Evolutionary conservation across 2,113 vertebrate genomes (phyloP).

Genomic region (Kryptolebias marmoratus): DNA sequence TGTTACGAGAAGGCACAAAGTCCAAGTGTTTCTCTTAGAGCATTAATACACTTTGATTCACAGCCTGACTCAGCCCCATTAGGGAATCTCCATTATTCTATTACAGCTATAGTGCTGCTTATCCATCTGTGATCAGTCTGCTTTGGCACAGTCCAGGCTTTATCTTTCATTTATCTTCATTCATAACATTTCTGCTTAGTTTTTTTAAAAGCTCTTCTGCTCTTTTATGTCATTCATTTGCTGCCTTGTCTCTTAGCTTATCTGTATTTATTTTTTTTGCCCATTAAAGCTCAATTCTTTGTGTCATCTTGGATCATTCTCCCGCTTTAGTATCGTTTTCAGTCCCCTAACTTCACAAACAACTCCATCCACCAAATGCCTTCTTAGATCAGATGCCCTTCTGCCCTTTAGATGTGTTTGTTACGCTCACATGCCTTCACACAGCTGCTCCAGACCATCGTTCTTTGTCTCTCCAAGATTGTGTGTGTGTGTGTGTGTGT

Average conservation of each 20-base stretch:
- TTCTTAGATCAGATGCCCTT: conserved; percentile 39
- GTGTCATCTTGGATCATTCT: neutral
- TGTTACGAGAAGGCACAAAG: conserved; percentile 26
- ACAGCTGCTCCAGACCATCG: conserved; percentile 3
- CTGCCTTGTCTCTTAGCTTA: neutral
- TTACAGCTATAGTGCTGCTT: conserved; percentile 24
- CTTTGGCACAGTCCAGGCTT: conserved; percentile 26
- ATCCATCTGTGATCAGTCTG: conserved; percentile 22
- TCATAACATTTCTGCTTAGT: neutral
- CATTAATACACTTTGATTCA: conserved; percentile 39
- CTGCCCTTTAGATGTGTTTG: conserved; percentile 24
- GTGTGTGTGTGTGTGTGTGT: neutral
- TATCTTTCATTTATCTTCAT: too few species aligned
- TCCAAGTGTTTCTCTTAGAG: conserved; percentile 33
- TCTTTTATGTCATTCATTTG: neutral
- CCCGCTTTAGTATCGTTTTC: neutral
- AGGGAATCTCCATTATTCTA: conserved; percentile 22
- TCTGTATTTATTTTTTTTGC: conserved; percentile 6
- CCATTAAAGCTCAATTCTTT: conserved; percentile 1
- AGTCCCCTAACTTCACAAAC: neutral
- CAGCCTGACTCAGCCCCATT: conserved; percentile 23
- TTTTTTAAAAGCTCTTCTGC: conserved; percentile 10
- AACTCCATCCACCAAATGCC: conserved; percentile 18
- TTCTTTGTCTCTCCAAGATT: conserved; percentile 13
- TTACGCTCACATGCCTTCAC: conserved; percentile 33